Conservation (phyloP, 2,888 invertebrate genomes). For the Tenthredo scrophulariae region DNA sequence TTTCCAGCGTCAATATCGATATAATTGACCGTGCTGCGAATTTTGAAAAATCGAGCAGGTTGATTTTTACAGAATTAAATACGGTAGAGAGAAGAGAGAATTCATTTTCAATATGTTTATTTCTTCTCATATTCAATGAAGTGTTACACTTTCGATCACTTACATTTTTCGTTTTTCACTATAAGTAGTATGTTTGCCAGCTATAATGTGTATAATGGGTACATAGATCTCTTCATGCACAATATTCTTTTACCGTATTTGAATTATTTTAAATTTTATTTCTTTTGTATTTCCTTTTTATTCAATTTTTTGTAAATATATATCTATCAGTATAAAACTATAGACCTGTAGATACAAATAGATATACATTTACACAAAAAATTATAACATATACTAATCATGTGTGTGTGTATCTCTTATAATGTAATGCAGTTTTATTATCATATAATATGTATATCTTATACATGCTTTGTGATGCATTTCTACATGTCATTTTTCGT, state of each 20-base stretch:
- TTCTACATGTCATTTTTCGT: constrained; percentile 66
- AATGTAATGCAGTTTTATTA: constrained; percentile 62
- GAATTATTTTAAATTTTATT: not conserved
- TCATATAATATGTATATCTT: constrained; percentile 65
- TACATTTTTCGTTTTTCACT: constrained; percentile 20
- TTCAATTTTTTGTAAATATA: not conserved
- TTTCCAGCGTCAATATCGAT: not conserved
- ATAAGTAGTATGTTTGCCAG: constrained; percentile 16
- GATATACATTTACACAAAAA: not conserved
- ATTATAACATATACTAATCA: not conserved
- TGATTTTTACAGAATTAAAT: not conserved
- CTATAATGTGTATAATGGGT: not conserved
- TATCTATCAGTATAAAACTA: not conserved
- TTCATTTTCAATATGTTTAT: constrained; percentile 17
- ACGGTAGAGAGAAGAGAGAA: not conserved
- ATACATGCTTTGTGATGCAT: constrained; percentile 64
- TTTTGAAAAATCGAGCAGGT: not conserved
- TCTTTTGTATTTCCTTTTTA: not conserved
- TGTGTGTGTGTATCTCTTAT: constrained; percentile 64
- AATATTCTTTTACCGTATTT: not conserved
- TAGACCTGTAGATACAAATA: not conserved
- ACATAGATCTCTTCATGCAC: not conserved
- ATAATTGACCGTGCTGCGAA: not conserved
- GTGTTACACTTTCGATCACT: constrained; percentile 29
- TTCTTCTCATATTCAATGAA: constrained; percentile 24